Evolutionary conservation across 2,797 vertebrate genomes (phyloP), one percentile per base, ranked within the genome.

Genomic region (Natrix natrix): DNA sequence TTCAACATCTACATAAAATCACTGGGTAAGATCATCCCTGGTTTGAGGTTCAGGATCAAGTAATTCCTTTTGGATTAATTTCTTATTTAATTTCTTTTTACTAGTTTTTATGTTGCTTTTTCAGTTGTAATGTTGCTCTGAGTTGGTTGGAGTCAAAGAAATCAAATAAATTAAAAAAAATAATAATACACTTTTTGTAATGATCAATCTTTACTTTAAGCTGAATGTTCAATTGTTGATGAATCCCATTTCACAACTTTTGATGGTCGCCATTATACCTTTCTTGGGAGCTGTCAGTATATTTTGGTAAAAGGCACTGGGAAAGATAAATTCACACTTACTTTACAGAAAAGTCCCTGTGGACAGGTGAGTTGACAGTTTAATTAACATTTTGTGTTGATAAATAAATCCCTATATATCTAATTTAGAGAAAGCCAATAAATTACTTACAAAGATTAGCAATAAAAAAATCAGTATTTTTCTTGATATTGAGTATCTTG

Each of bases 191-290:
- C 88, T 94, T 92, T 66, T 59, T 48, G 66, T 94, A 1, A 26
- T 91, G 78, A 22, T 55, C 24, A 86, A 10, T 93, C 57, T 88
- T 94, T 94, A 92, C 96, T 92, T 90, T 52, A 93, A 99, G 99
- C 98, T 43, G 99, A 99, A 96, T 99, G 99, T 94, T 98, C 98
- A 1, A 97, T 99, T 94, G 98, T 98, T 92, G 98, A 99, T 2
- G 98, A 99, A 88, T 98, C 99, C 93, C 99, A 99, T 95, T 98
- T 99, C 95, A 99, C 98, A 0, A 99, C 99, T 0, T 99, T 99
- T 95, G 99, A 99, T 94, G 99, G 99, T 2, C 98, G 98, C 94
- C 98, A 99, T 97, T 99, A 99, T 96, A 99, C 99, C 91, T 99
- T 99, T 95, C 98, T 98, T 88, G 99, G 99, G 55, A 98, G 98